Evolutionary conservation across 2,888 invertebrate species (phyloP).

Genomic region (Drosophila pseudotakahashii): DNA sequence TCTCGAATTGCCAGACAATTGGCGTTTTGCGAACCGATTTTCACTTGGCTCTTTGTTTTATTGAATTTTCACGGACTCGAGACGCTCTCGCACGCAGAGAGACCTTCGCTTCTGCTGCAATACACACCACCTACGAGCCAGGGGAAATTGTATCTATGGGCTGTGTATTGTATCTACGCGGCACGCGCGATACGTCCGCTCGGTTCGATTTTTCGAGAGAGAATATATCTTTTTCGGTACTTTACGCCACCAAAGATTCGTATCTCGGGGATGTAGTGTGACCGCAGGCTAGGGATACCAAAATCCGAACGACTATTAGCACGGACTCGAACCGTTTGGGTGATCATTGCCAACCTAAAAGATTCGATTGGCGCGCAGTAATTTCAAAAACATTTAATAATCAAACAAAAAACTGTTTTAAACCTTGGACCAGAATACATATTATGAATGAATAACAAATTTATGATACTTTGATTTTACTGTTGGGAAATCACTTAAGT

Average conservation of each 20-base stretch:
- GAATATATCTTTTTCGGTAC: slow-evolving; percentile 38
- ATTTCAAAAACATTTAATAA: not conserved
- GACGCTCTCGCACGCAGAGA: slow-evolving; percentile 37
- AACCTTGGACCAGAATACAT: too few relatives aligned
- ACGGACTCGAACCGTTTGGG: not conserved
- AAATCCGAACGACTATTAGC: not conserved
- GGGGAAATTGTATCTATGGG: slow-evolving; percentile 67
- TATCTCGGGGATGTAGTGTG: not conserved
- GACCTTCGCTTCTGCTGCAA: slow-evolving; percentile 68
- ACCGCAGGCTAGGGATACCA: not conserved
- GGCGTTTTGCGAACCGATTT: slow-evolving; percentile 37
- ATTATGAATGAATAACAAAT: too few relatives aligned
- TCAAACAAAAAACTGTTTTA: not conserved
- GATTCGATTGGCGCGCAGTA: not conserved
- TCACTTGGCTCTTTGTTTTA: slow-evolving; percentile 54
- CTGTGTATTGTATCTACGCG: slow-evolving; percentile 57
- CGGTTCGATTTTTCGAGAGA: slow-evolving; percentile 55
- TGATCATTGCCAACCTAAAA: not conserved
- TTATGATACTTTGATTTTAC: not conserved
- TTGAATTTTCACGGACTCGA: slow-evolving; percentile 38
- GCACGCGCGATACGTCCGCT: slow-evolving; percentile 65
- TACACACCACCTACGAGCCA: slow-evolving; percentile 72
- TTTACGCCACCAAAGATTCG: not conserved
- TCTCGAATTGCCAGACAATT: slow-evolving; percentile 24
- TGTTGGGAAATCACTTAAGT: not conserved